Percentiles rank a stretch among this genome's conserved stretches.
Evolutionary conservation across 2,797 vertebrate species (phyloP).

Genomic region (Spheniscus humboldti): DNA sequence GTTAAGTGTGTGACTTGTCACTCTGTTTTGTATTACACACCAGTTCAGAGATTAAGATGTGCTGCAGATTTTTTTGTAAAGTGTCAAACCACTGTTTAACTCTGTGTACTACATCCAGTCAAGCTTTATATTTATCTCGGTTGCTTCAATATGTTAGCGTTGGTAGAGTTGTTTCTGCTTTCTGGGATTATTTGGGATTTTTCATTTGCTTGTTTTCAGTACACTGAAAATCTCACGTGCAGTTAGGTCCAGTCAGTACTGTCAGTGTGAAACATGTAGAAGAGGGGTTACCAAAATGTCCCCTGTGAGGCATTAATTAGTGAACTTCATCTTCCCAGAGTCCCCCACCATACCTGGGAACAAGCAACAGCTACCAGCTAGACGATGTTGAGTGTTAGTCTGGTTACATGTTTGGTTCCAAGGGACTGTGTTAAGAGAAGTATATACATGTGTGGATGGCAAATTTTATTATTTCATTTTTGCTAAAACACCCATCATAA

Average conservation of each 20-base stretch:
- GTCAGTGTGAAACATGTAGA: neutral
- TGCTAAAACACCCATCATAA: neutral
- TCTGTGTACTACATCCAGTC: neutral
- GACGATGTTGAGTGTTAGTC: neutral
- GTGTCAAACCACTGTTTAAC: neutral
- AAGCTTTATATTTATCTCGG: neutral
- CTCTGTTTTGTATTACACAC: neutral
- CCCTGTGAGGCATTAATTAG: neutral
- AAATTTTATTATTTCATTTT: neutral
- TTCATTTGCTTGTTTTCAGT: neutral
- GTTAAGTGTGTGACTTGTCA: neutral
- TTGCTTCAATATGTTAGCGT: neutral
- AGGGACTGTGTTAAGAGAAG: neutral
- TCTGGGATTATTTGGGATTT: neutral
- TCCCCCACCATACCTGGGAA: neutral
- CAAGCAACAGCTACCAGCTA: neutral
- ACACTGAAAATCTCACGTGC: neutral
- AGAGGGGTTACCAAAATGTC: neutral
- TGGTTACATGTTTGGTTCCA: neutral
- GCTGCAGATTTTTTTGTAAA: neutral
- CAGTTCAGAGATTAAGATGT: neutral
- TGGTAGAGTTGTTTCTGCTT: neutral
- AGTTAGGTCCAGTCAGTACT: neutral
- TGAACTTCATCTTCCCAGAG: neutral
- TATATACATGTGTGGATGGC: fast-evolving